Evolutionary conservation across 2,113 vertebrate genomes (phyloP).

Genomic region (Lethenteron camtschaticum): DNA sequence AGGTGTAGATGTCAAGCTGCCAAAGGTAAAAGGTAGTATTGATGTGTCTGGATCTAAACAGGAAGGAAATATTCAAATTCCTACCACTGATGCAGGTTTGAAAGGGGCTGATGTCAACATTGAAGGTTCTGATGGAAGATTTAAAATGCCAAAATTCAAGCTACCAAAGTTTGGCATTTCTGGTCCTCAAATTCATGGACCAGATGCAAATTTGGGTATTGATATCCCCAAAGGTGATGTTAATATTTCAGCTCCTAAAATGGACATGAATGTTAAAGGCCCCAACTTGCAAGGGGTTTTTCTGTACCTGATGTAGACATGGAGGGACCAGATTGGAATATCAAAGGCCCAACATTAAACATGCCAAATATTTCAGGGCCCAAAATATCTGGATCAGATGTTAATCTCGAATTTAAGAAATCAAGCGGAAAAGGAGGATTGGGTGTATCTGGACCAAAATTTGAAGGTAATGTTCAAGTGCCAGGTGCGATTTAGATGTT

Average conservation of each 20-base stretch:
- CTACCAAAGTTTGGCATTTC: constrained; percentile 9
- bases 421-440: not conserved
- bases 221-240: not conserved
- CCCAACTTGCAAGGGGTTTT: not conserved
- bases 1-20: constrained; percentile 18
- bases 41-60: constrained; percentile 15
- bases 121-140: constrained; percentile 17
- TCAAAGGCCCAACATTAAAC: not conserved
- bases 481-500: not conserved
- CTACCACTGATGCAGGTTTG: constrained; percentile 6
- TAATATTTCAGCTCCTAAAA: not conserved
- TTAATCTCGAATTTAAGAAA: not conserved
- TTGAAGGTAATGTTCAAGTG: not conserved
- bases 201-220: not conserved
- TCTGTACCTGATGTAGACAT: constrained; percentile 15
- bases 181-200: not conserved
- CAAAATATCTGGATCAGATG: not conserved
- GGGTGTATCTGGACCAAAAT: not conserved
- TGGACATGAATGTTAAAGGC: not conserved
- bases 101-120: constrained; percentile 14
- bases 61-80: constrained; percentile 14
- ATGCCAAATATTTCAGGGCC: not conserved
- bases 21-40: too few relatives aligned
- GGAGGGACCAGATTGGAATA: constrained; percentile 7
- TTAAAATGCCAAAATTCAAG: constrained; percentile 18